Conservation (phyloP, 2,888 invertebrate species). For the Cryptocephalus moraei region DNA sequence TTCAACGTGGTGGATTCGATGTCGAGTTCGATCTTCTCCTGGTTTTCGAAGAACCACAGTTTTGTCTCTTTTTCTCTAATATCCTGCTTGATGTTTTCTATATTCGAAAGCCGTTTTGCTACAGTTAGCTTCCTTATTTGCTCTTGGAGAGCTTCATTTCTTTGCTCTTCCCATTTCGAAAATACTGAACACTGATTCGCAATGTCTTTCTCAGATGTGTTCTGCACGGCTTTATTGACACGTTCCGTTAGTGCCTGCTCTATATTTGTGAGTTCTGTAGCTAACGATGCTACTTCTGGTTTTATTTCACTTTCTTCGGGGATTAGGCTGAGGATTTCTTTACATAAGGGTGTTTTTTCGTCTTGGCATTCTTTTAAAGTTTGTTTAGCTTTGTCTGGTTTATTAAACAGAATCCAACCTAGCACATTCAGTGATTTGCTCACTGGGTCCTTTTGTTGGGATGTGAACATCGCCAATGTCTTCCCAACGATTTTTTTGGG, state of each 20-base stretch:
- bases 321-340: constrained; percentile 35
- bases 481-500: constrained; percentile 69
- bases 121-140: constrained; percentile 46
- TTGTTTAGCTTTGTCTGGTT: constrained; percentile 26
- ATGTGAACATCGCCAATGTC: constrained; percentile 55
- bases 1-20: constrained; percentile 52
- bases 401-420: constrained; percentile 33
- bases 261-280: constrained; percentile 19
- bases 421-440: constrained; percentile 39
- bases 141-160: constrained; percentile 48
- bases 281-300: constrained; percentile 15
- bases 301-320: constrained; percentile 26
- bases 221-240: constrained; percentile 41
- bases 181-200: constrained; percentile 47
- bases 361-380: constrained; percentile 29
- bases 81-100: constrained; percentile 49
- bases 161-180: constrained; percentile 46
- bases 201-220: constrained; percentile 49
- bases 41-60: constrained; percentile 74
- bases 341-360: constrained; percentile 28
- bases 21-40: constrained; percentile 61
- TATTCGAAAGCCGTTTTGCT: constrained; percentile 40
- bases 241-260: constrained; percentile 39
- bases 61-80: constrained; percentile 52
- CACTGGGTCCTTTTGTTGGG: constrained; percentile 40